Evolutionary conservation across 64 coral and sea anemone species (phyloP).

Genomic region (Trachythela sp.): DNA sequence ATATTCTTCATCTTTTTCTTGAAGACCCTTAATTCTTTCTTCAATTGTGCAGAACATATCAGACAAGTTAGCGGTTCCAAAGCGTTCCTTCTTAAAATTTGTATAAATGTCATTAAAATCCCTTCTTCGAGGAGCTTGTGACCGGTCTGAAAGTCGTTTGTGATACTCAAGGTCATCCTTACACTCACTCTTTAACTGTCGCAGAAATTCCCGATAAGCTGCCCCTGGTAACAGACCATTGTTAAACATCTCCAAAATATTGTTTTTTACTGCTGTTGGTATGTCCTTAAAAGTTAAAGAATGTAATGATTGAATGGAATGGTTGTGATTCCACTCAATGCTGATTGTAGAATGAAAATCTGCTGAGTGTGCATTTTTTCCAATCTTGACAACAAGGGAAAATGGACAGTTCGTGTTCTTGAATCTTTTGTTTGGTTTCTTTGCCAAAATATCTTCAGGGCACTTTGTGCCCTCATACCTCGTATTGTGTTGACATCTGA

Average conservation of each 20-base stretch:
- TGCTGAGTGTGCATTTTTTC: neutral
- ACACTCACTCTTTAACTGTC: neutral
- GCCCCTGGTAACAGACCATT: neutral
- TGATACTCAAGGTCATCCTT: neutral
- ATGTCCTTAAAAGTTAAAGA: neutral
- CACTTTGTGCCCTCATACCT: neutral
- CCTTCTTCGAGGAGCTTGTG: neutral
- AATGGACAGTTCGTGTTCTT: conserved; percentile 6
- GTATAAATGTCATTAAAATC: neutral
- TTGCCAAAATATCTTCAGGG: neutral
- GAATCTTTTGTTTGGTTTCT: neutral
- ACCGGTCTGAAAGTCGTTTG: neutral
- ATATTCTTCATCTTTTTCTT: neutral
- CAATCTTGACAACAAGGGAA: neutral
- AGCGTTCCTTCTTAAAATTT: neutral
- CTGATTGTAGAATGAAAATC: neutral
- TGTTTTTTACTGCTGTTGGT: neutral
- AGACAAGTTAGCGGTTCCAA: neutral
- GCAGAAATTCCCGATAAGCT: neutral
- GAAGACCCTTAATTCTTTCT: neutral
- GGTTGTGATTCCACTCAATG: conserved; percentile 8
- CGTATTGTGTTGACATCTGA: neutral
- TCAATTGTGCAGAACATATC: neutral
- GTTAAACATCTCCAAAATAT: neutral
- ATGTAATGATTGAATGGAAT: neutral